Percentiles rank a stretch among this genome's conserved stretches.
Conservation (phyloP, 1,140 invertebrate genomes). For the Drosophila auraria region DNA sequence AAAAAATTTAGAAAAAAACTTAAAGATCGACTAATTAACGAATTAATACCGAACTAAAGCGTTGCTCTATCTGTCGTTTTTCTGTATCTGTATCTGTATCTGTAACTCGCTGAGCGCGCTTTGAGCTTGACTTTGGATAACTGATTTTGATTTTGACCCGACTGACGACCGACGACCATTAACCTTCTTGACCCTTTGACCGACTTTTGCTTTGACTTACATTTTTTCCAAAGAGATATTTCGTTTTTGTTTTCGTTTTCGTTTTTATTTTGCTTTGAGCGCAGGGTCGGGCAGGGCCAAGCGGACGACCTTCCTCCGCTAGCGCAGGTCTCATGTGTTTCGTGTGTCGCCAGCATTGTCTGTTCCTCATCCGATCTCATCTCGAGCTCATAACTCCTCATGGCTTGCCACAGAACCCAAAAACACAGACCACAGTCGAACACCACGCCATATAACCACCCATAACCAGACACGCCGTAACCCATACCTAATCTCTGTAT, state of each 20-base stretch:
- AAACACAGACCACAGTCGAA: conserved; percentile 39
- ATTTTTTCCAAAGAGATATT: conserved; percentile 25
- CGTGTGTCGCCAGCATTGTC: conserved; percentile 66
- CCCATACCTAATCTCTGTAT: conserved; percentile 12
- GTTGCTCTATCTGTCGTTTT: conserved; percentile 31
- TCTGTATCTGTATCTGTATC: conserved; percentile 18
- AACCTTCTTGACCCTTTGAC: conserved; percentile 54
- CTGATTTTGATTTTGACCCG: conserved; percentile 21
- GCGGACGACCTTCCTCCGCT: conserved; percentile 28
- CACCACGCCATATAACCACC: conserved; percentile 28
- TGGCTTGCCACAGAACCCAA: conserved; percentile 52
- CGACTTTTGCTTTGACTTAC: conserved; percentile 54
- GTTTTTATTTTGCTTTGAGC: conserved; percentile 22
- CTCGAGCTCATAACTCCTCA: conserved; percentile 59
- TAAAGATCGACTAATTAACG: conserved; percentile 37
- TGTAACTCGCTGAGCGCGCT: conserved; percentile 23
- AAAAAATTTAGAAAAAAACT: not conserved
- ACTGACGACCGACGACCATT: conserved; percentile 36
- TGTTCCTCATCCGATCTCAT: conserved; percentile 63
- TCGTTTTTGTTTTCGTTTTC: conserved; percentile 14
- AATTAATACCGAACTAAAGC: conserved; percentile 41
- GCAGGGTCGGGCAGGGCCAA: conserved; percentile 22
- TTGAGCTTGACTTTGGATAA: conserved; percentile 44
- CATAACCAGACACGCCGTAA: conserved; percentile 47
- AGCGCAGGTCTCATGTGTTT: conserved; percentile 38